Base-by-base conservation (phyloP, 2,113 vertebrate genomes). In the Crotalus tigris region DNA sequence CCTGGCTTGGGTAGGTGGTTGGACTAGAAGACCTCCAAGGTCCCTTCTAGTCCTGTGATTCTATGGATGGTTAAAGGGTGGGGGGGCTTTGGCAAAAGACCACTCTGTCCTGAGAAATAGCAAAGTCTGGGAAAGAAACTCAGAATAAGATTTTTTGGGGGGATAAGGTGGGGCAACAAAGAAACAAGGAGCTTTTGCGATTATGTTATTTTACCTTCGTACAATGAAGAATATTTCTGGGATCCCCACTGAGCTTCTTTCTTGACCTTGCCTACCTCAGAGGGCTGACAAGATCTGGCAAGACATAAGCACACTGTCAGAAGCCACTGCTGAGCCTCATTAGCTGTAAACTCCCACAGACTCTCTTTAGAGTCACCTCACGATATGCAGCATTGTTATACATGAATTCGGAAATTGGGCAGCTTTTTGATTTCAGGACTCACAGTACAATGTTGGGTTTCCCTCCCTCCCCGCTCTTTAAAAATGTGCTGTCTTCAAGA, bases 311-410 rank as follows among this genome's bases (percentile, higher is more conserved):
- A 95, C 94, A 96, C 96, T 97, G 96, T 95, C 94, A 96, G 94
- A 94, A 95, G 91, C 94, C 93, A 94, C 95, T 95, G 95, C 95
- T 96, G 96, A 95, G 94, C 92, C 97, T 97, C 97, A 97, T 97
- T 97, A 97, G 95, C 93, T 95, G 96, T 92, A 95, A 58, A 81
- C 96, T 97, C 96, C 96, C 39, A 93, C 95, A 93, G 96, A 95
- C 91, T 96, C 96, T 87, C 90, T 96, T 95, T 95, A 94, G 94
- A 93, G 94, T 87, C 91, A 94, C 95, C 92, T 92, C 94, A 93
- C 94, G 94, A 94, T 94, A 96, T 92, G 94, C 92, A 93, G 94
- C 93, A 92, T 92, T 95, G 95, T 96, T 95, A 94, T 96, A 95
- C 93, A 94, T 95, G 96, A 96, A 96, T 97, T 91, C 95, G 95